Evolutionary conservation across 2,113 vertebrate species (phyloP).

Genomic region (Sinocyclocheilus rhinocerous): DNA sequence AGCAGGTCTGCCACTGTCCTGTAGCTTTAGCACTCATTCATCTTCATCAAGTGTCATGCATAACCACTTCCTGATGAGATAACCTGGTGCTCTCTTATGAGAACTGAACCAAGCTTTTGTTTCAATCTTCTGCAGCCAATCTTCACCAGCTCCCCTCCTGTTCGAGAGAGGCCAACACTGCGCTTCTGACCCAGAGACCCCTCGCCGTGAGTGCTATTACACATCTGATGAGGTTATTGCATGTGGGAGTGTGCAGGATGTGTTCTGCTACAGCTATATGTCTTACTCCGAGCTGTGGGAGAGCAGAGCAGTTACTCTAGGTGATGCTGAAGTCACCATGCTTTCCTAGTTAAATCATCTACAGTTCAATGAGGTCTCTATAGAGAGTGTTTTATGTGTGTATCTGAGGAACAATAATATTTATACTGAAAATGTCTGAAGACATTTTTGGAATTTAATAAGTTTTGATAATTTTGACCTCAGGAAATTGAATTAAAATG

Average conservation of each 20-base stretch:
- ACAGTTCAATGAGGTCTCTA: neutral
- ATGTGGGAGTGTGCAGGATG: neutral
- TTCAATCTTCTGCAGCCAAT: conserved; percentile 26
- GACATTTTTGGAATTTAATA: neutral
- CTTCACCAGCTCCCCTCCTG: conserved; percentile 47
- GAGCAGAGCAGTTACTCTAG: neutral
- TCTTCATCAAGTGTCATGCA: conserved; percentile 72
- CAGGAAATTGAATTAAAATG: neutral
- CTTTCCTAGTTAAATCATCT: conserved; percentile 20
- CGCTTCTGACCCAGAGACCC: neutral
- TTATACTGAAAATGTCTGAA: neutral
- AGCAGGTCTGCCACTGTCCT: conserved; percentile 56
- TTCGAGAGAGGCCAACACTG: conserved; percentile 51
- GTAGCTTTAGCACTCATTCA: conserved; percentile 69
- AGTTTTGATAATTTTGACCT: neutral
- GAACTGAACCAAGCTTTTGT: conserved; percentile 61
- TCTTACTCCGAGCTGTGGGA: neutral
- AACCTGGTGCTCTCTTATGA: conserved; percentile 64
- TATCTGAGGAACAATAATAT: neutral
- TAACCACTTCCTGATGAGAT: conserved; percentile 56
- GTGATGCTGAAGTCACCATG: neutral
- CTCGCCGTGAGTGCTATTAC: conserved; percentile 12
- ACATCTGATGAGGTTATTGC: conserved; percentile 16
- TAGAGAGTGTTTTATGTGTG: neutral
- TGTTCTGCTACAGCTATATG: neutral